phyloP scores from a whole-genome alignment of 2,113 vertebrate genomes.

The Numenius arquata region DNA sequence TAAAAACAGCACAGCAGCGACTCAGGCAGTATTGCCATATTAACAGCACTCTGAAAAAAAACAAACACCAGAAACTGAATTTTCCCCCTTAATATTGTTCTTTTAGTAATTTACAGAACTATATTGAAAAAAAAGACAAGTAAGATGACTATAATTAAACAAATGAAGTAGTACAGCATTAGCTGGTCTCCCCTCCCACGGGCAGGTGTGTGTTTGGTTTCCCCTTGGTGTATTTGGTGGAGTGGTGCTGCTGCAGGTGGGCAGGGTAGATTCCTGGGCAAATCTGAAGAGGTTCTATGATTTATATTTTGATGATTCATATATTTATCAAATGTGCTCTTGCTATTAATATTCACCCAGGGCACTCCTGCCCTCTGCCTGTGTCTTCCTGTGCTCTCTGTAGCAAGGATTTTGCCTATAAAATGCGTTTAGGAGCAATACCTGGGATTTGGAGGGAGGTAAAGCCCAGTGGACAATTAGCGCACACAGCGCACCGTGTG shows the following conservation, averaged over 20 bases:
- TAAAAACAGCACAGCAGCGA: background rate
- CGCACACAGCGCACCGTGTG: background rate
- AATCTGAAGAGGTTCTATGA: background rate
- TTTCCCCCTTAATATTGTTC: background rate
- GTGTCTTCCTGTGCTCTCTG: background rate
- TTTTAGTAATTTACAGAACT: background rate
- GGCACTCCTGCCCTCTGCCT: background rate
- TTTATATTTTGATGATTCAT: background rate
- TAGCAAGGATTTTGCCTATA: background rate
- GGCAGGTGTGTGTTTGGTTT: fast-evolving
- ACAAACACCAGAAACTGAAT: background rate
- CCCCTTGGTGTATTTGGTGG: background rate
- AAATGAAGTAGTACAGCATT: fast-evolving
- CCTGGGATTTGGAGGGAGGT: background rate
- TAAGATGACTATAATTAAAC: fast-evolving
- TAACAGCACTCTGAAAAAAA: background rate
- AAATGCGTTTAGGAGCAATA: fast-evolving
- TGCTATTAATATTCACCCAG: background rate
- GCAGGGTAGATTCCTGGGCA: background rate
- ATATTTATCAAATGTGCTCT: background rate
- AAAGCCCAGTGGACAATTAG: fast-evolving
- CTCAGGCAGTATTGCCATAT: background rate
- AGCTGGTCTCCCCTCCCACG: background rate
- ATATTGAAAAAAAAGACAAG: background rate
- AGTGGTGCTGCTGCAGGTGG: background rate